A percentile compares a stretch with the other conserved stretches of the same genome.
phyloP scores from a whole-genome alignment of 2,797 vertebrate genomes.

The Tangara arthus region DNA sequence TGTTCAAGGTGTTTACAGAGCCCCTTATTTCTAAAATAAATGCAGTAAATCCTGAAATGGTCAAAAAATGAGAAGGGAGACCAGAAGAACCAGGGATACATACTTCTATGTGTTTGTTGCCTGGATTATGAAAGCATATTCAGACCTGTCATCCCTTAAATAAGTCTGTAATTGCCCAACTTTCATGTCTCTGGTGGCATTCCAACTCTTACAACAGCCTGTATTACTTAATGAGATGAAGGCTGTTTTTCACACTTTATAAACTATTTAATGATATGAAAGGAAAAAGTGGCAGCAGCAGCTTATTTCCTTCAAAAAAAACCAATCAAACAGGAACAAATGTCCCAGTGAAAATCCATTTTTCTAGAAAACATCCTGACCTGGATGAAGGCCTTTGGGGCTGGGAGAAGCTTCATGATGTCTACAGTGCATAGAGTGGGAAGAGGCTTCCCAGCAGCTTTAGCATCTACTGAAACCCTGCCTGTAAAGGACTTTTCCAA shows the following conservation, averaged over 20 bases:
- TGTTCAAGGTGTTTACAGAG: background rate
- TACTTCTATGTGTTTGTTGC: background rate
- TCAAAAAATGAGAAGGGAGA: background rate
- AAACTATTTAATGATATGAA: background rate
- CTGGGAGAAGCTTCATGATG: background rate
- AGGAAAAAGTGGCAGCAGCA: background rate
- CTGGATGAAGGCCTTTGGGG: background rate
- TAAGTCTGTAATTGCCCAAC: background rate
- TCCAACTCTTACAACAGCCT: slow-evolving; percentile 33
- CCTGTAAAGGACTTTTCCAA: background rate
- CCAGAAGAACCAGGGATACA: background rate
- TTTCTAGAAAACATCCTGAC: background rate
- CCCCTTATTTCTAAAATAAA: background rate
- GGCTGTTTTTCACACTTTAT: background rate
- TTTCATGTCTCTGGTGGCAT: background rate
- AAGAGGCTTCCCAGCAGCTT: background rate
- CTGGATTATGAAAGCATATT: background rate
- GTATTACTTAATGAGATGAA: background rate
- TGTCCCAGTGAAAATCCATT: background rate
- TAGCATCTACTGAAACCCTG: background rate
- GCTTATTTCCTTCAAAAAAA: background rate
- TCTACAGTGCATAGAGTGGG: rapidly evolving
- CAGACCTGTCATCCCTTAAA: background rate
- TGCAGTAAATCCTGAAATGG: background rate
- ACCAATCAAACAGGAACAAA: background rate